Conservation (phyloP, 2,113 vertebrate species). For the Rhipidura dahli region DNA sequence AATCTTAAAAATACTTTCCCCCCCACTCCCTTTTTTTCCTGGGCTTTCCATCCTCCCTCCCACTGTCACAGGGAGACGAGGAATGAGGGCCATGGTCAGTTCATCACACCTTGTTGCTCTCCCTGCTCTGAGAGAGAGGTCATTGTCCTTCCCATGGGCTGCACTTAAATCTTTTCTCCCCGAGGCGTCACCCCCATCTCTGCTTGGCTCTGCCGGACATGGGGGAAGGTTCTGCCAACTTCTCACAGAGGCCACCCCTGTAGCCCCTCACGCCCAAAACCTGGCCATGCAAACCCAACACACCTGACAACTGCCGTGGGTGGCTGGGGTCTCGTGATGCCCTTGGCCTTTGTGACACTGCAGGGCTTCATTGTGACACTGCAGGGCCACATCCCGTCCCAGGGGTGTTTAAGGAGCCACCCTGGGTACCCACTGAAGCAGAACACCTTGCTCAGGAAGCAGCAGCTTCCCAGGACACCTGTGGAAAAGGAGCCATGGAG, state of each 20-base stretch:
- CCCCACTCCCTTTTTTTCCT: not conserved
- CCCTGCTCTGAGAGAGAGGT: not conserved
- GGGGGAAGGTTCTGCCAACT: not conserved
- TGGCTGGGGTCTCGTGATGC: not conserved
- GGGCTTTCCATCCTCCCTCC: not conserved
- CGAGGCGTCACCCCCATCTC: not conserved
- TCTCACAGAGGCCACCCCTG: not conserved
- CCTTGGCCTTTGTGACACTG: not conserved
- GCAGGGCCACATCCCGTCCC: not conserved
- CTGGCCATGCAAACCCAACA: not conserved
- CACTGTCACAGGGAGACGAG: not conserved
- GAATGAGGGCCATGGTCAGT: not conserved
- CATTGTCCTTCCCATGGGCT: not conserved
- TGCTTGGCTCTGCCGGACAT: not conserved
- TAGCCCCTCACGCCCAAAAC: not conserved
- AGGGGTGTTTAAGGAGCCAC: not conserved
- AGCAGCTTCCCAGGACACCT: not conserved
- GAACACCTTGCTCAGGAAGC: not conserved
- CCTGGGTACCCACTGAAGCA: not conserved
- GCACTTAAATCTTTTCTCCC: not conserved
- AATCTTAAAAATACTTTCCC: not conserved
- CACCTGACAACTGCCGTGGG: not conserved
- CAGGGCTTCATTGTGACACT: not conserved
- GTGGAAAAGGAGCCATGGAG: not conserved
- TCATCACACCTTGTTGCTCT: not conserved